Percentiles rank a stretch among this genome's conserved stretches.
Conservation (phyloP, 2,113 vertebrate species). For the Sinocyclocheilus grahami region DNA sequence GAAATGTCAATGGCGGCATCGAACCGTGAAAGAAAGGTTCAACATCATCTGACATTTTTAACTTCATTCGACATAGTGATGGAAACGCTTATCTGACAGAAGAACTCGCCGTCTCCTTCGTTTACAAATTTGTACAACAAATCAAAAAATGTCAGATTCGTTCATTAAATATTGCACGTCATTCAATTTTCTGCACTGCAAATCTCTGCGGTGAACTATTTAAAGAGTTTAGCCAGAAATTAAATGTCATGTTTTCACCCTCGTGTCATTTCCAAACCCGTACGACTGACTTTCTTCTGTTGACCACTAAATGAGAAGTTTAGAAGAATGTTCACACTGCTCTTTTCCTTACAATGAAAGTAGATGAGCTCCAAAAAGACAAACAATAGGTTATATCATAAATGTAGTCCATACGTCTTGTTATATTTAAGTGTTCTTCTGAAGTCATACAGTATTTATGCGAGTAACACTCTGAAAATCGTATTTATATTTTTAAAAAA, state of each 20-base stretch:
- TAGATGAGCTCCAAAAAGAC: not conserved
- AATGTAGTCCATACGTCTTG: not conserved
- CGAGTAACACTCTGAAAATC: not conserved
- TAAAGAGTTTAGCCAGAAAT: not conserved
- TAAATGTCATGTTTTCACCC: not conserved
- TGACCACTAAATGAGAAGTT: not conserved
- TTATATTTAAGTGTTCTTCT: no score
- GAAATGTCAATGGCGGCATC: conserved; percentile 44
- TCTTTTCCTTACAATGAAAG: not conserved
- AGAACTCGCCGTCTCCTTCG: not conserved
- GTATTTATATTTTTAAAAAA: not conserved
- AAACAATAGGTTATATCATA: not conserved
- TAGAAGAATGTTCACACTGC: not conserved
- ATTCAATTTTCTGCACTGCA: not conserved
- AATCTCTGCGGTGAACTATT: not conserved
- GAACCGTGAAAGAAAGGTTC: conserved; percentile 26
- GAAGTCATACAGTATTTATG: no score
- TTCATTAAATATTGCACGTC: not conserved
- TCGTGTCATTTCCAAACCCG: not conserved
- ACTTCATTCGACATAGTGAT: conserved; percentile 18
- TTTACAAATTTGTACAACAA: not conserved
- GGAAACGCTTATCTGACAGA: conserved; percentile 23
- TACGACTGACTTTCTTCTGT: not conserved
- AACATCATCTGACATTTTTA: conserved; percentile 42
- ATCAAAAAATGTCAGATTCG: not conserved